Percentiles rank a stretch among this genome's conserved stretches.
Conservation (phyloP, 2,113 vertebrate species). For the Tragelaphus buxtoni region DNA sequence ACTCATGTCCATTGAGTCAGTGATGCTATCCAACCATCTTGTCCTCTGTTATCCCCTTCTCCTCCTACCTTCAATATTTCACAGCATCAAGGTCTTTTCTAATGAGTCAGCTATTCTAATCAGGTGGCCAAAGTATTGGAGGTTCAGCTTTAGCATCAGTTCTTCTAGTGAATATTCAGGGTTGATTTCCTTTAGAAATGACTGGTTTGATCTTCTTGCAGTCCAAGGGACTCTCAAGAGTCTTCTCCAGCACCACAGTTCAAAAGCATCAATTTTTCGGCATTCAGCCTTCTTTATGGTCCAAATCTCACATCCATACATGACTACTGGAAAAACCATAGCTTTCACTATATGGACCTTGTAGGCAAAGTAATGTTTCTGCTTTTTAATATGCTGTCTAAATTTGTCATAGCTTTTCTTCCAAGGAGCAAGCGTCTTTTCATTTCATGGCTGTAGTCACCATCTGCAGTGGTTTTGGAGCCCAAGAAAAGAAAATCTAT, state of each 20-base stretch:
- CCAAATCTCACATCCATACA: neutral
- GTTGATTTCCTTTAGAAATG: neutral
- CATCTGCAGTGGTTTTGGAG: neutral
- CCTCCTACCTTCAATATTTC: neutral
- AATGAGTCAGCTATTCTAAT: neutral
- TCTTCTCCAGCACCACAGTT: neutral
- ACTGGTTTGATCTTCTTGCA: neutral
- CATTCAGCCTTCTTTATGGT: neutral
- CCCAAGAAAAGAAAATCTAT: neutral
- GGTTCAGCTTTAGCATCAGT: neutral
- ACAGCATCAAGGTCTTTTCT: neutral
- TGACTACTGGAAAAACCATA: neutral
- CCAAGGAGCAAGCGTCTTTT: neutral
- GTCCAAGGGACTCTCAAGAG: neutral
- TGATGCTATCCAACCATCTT: neutral
- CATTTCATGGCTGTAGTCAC: neutral
- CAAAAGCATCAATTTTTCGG: neutral
- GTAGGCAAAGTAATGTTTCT: neutral
- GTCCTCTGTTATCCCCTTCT: neutral
- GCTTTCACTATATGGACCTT: neutral
- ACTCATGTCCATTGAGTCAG: neutral
- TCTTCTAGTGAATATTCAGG: neutral
- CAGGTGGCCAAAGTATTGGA: neutral
- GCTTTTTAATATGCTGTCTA: neutral
- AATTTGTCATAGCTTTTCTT: neutral